phyloP scores from a whole-genome alignment of 2,888 invertebrate genomes.

The Torymus texanus region DNA sequence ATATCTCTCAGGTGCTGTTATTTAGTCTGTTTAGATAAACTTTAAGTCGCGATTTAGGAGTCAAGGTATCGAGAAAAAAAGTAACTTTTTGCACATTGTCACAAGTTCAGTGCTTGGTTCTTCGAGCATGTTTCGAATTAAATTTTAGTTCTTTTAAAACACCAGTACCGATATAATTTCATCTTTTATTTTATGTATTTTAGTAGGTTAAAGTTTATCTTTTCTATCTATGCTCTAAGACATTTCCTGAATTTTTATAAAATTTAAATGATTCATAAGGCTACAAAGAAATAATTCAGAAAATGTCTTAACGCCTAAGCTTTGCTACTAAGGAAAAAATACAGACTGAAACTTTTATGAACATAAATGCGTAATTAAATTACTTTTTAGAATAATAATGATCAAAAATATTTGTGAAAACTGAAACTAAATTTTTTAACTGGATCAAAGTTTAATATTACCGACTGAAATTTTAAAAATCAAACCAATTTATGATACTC shows the following conservation, averaged over 20 bases:
- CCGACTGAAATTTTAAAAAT: neutral
- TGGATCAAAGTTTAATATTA: conserved; percentile 6
- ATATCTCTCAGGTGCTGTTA: conserved; percentile 41
- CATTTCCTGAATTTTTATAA: conserved; percentile 8
- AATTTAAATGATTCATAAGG: neutral
- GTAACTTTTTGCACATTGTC: conserved; percentile 19
- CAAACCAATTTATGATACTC: neutral
- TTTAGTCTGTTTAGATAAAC: conserved; percentile 30
- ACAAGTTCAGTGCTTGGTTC: conserved; percentile 13
- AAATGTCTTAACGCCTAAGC: conserved; percentile 19
- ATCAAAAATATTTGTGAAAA: neutral
- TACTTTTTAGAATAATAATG: neutral
- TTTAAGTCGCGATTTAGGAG: conserved; percentile 31
- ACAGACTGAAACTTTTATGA: conserved; percentile 23
- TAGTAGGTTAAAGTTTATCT: conserved; percentile 20
- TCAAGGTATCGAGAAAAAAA: conserved; percentile 38
- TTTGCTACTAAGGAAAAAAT: conserved; percentile 14
- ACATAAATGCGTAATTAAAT: neutral
- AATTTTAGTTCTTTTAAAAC: neutral
- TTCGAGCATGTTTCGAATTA: conserved; percentile 39
- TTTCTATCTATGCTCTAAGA: conserved; percentile 9
- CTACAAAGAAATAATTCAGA: neutral
- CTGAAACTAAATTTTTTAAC: conserved; percentile 1
- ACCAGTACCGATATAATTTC: neutral
- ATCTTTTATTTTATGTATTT: conserved; percentile 4